Evolutionary conservation across 2,113 vertebrate species (phyloP).

Genomic region (Oxygymnocypris stewartii): DNA sequence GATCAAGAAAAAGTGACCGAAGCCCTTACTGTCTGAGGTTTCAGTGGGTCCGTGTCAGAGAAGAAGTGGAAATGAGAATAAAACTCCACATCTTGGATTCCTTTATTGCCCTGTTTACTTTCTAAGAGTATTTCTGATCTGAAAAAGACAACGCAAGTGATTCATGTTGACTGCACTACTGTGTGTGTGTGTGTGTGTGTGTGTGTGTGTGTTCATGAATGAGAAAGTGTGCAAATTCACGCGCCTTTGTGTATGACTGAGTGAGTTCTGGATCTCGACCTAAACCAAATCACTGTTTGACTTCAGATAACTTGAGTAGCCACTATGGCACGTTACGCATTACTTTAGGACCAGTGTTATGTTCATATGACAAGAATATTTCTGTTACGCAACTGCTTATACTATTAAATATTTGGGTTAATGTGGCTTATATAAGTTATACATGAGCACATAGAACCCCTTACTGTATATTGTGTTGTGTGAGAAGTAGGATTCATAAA

Average conservation of each 20-base stretch:
- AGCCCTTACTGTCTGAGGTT: background rate
- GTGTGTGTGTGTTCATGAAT: background rate
- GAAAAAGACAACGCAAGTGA: background rate
- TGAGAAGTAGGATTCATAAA: background rate
- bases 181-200: background rate
- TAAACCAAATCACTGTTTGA: slow-evolving; percentile 63
- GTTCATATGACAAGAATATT: background rate
- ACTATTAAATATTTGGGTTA: background rate
- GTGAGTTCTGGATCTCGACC: slow-evolving; percentile 42
- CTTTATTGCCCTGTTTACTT: slow-evolving; percentile 35
- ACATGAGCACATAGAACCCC: background rate
- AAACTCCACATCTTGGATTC: slow-evolving; percentile 44
- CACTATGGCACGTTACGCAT: slow-evolving; percentile 32
- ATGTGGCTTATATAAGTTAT: background rate
- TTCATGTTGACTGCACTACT: slow-evolving; percentile 30
- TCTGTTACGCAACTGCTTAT: slow-evolving; percentile 14
- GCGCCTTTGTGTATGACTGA: slow-evolving; percentile 27
- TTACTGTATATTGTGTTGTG: slow-evolving; percentile 25
- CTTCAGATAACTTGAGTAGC: slow-evolving; percentile 39
- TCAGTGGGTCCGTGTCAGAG: background rate
- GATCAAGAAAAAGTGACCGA: background rate
- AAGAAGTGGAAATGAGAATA: background rate
- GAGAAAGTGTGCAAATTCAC: slow-evolving; percentile 28
- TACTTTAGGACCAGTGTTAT: slow-evolving; percentile 48
- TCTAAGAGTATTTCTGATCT: background rate